Percentiles rank a stretch among this genome's conserved stretches.
These are phyloP conservation scores for Bergia sp. DNA, from an alignment of 92 coral and sea anemone genomes.

Conservation along the genomic window DNA sequence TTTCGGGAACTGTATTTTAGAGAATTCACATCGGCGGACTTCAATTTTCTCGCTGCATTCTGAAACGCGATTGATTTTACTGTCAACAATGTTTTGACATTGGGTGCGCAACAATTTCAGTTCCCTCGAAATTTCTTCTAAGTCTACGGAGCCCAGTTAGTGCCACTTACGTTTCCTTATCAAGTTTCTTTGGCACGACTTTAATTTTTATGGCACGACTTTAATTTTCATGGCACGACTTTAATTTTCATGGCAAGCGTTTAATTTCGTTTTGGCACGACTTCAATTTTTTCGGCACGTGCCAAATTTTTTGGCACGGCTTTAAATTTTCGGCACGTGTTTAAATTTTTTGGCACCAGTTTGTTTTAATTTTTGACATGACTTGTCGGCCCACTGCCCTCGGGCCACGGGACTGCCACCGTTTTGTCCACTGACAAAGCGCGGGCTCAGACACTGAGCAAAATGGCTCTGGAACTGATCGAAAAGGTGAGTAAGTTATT, in stretches of 20 bases:
- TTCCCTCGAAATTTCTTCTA: slow-evolving; percentile 31
- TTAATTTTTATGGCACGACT: too few relatives aligned
- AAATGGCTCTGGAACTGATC: background rate
- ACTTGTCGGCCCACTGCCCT: background rate
- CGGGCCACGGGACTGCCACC: background rate
- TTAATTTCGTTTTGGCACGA: background rate
- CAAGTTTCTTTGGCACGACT: too few relatives aligned
- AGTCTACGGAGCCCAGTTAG: too few relatives aligned
- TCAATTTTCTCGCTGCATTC: slow-evolving; percentile 35
- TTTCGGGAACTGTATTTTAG: slow-evolving; percentile 23
- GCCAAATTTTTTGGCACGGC: background rate
- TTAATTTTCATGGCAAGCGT: background rate
- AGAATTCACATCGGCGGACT: slow-evolving; percentile 37
- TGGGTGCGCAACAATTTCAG: slow-evolving; percentile 29
- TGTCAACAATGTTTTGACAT: slow-evolving; percentile 34
- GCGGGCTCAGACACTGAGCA: background rate
- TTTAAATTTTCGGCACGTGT: too few relatives aligned
- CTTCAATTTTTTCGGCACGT: background rate
- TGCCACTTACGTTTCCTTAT: too few relatives aligned
- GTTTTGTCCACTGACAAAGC: background rate
- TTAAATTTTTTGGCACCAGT: background rate
- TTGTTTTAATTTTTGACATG: too few relatives aligned
- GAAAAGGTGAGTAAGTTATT: background rate
- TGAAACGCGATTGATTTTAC: slow-evolving; percentile 15
- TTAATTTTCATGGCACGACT: background rate